A percentile compares a stretch with the other conserved stretches of the same genome.
phyloP scores from a whole-genome alignment of 2,888 invertebrate species.

The Gibbula magus region DNA sequence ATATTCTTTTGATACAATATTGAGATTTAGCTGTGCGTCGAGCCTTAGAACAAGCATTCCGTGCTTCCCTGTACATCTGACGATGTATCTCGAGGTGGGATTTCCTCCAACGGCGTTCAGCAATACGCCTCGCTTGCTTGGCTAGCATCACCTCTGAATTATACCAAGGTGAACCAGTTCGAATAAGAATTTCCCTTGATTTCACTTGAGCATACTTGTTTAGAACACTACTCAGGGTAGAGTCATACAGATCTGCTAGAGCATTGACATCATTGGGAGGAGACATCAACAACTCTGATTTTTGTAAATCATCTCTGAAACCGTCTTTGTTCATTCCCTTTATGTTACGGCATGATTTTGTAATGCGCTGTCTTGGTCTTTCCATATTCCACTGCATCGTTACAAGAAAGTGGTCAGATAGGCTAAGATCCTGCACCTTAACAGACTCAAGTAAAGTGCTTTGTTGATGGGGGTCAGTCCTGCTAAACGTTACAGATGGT shows the following conservation, averaged over 20 bases:
- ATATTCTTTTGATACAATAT: background rate
- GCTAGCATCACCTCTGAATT: background rate
- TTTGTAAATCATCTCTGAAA: background rate
- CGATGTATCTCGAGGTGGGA: background rate
- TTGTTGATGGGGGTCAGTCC: no score
- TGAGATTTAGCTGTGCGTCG: background rate
- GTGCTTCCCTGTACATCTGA: background rate
- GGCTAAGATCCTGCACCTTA: background rate
- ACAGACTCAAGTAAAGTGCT: no score
- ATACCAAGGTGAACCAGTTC: background rate
- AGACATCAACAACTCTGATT: background rate
- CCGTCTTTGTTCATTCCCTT: background rate
- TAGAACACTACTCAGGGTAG: background rate
- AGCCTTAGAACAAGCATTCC: background rate
- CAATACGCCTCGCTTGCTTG: background rate
- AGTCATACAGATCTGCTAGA: background rate
- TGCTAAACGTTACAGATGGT: no score
- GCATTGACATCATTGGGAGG: background rate
- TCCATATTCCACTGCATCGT: background rate
- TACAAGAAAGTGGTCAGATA: background rate
- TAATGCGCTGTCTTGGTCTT: background rate
- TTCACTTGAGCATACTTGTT: background rate
- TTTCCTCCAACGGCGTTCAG: background rate
- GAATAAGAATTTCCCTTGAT: background rate
- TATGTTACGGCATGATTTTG: background rate